Percentiles rank a stretch among this genome's conserved stretches.
These are phyloP conservation scores for Drosophila heteroneura DNA, from an alignment of 2,888 invertebrate genomes.

Conservation along the genomic window DNA sequence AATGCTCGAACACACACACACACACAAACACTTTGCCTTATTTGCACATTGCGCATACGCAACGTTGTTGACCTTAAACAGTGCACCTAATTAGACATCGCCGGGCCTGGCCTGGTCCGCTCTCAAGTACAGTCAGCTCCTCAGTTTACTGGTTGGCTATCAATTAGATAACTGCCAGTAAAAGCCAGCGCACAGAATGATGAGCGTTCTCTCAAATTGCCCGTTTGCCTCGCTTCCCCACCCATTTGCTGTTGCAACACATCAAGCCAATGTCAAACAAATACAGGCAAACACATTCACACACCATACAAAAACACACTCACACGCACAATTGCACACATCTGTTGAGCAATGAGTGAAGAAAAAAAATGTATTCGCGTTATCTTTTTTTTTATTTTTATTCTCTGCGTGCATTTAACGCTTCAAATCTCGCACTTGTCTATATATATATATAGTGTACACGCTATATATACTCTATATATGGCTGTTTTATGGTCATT, in stretches of 20 bases:
- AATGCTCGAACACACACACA: background rate
- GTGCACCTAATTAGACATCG: conserved; percentile 63
- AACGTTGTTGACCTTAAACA: conserved; percentile 64
- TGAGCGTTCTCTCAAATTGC: conserved; percentile 30
- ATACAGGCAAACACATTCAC: conserved; percentile 9
- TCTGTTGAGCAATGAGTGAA: conserved; percentile 23
- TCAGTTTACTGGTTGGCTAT: conserved; percentile 70
- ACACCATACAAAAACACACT: background rate
- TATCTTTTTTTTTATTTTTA: conserved; percentile 14
- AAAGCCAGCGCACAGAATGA: conserved; percentile 23
- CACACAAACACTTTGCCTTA: conserved; percentile 34
- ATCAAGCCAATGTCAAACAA: conserved; percentile 64
- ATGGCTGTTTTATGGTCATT: conserved; percentile 19
- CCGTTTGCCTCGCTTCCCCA: background rate
- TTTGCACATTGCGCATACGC: conserved; percentile 77
- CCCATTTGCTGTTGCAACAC: conserved; percentile 32
- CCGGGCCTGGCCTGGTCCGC: background rate
- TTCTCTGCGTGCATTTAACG: conserved; percentile 30
- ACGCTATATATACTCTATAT: conserved; percentile 27
- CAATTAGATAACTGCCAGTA: conserved; percentile 63
- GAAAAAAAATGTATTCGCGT: conserved; percentile 26
- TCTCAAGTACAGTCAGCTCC: conserved; percentile 52
- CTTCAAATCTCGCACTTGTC: conserved; percentile 13
- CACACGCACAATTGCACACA: conserved; percentile 18
- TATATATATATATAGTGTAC: background rate